These are phyloP conservation scores for Meleagris gallopavo DNA, from an alignment of 2,113 vertebrate species.

Conservation along the genomic window DNA sequence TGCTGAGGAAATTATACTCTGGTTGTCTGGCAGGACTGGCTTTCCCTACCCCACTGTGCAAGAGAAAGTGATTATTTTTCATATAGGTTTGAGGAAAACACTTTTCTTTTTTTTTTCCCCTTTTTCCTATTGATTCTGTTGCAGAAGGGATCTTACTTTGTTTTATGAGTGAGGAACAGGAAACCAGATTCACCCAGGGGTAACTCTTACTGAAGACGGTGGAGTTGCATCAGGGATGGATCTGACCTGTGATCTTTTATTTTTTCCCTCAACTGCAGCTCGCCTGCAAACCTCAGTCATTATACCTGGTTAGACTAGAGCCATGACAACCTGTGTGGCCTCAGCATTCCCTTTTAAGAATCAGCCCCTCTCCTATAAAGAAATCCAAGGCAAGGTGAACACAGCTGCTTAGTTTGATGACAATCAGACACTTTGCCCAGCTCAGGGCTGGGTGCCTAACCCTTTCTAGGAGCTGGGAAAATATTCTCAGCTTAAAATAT, in stretches of 20 bases:
- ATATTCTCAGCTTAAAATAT: conserved; percentile 33
- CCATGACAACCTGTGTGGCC: conserved; percentile 73
- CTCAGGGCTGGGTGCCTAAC: conserved; percentile 34
- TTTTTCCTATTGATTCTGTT: conserved; percentile 25
- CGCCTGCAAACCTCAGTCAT: conserved; percentile 59
- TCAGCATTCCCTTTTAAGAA: conserved; percentile 59
- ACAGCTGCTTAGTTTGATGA: conserved; percentile 58
- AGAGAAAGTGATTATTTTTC: conserved; percentile 55
- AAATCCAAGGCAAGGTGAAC: conserved; percentile 62
- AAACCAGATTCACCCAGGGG: neutral
- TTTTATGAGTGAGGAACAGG: neutral
- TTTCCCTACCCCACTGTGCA: conserved; percentile 26
- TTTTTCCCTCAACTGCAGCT: conserved; percentile 48
- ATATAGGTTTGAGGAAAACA: neutral
- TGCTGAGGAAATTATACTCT: conserved; percentile 26
- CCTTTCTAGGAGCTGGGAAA: conserved; percentile 29
- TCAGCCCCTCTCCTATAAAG: conserved; percentile 59
- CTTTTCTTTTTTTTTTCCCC: neutral
- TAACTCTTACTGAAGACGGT: neutral
- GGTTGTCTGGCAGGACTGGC: neutral
- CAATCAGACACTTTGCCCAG: conserved; percentile 55
- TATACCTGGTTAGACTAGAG: conserved; percentile 64
- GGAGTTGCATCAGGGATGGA: neutral
- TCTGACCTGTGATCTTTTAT: conserved; percentile 30
- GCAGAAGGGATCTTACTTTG: conserved; percentile 6